These are phyloP conservation scores for Pan troglodytes DNA, from an alignment of 2,113 vertebrate species.

Conservation along the genomic window NHGRI_mPanTro3-v2.1_pri NC_072403.2:17928001-17928500, in stretches of 20 bases:
- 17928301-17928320: neutral
- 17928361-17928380: neutral
- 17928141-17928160: neutral
- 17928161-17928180: neutral
- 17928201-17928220: neutral
- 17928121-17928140: neutral
- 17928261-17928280: neutral
- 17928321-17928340: neutral
- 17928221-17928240: neutral
- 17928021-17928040: neutral
- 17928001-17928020: neutral
- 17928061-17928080: neutral
- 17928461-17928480: neutral
- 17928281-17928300: neutral
- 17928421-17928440: conserved; percentile 14
- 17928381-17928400: neutral
- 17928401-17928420: neutral
- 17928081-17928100: neutral
- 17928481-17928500: neutral
- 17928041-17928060: neutral
- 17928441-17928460: neutral
- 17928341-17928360: neutral
- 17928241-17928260: neutral
- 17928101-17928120: neutral
- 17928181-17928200: neutral